These are phyloP conservation scores for Notolabrus celidotus DNA, from an alignment of 2,797 vertebrate genomes.

Conservation along the genomic window DNA sequence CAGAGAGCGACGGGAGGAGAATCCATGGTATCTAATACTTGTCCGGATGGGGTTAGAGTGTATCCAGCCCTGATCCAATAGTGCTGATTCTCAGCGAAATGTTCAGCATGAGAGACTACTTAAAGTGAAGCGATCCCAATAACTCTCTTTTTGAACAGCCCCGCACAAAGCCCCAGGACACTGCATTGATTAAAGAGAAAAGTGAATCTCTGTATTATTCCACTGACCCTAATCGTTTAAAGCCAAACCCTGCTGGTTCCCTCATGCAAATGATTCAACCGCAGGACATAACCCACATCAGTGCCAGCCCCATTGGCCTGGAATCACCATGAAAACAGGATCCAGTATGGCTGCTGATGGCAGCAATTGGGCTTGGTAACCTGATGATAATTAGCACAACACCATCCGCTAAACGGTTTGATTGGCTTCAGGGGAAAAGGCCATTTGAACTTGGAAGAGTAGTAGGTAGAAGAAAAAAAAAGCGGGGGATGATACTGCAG, in stretches of 20 bases:
- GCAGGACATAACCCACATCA: constrained; percentile 42
- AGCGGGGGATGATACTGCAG: neutral
- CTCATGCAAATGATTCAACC: constrained; percentile 65
- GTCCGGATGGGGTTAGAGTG: constrained; percentile 39
- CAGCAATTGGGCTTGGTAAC: constrained; percentile 45
- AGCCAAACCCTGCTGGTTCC: constrained; percentile 53
- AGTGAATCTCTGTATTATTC: constrained; percentile 69
- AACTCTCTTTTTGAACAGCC: constrained; percentile 48
- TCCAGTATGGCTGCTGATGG: constrained; percentile 53
- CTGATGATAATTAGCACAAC: constrained; percentile 48
- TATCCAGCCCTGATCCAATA: constrained; percentile 65
- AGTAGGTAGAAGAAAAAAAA: neutral
- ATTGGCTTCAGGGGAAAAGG: constrained; percentile 33
- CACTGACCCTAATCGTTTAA: constrained; percentile 64
- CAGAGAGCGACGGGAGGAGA: constrained; percentile 16
- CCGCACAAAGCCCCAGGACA: constrained; percentile 46
- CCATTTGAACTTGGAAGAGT: constrained; percentile 18
- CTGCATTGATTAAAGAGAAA: constrained; percentile 67
- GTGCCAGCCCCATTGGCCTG: constrained; percentile 47
- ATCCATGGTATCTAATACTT: constrained; percentile 33
- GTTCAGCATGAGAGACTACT: constrained; percentile 53
- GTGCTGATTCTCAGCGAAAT: constrained; percentile 73
- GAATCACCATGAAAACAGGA: constrained; percentile 54
- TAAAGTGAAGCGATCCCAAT: constrained; percentile 62
- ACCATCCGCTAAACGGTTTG: constrained; percentile 32